Base-by-base conservation (phyloP, 2,113 vertebrate species). In the Ammospiza caudacuta region DNA sequence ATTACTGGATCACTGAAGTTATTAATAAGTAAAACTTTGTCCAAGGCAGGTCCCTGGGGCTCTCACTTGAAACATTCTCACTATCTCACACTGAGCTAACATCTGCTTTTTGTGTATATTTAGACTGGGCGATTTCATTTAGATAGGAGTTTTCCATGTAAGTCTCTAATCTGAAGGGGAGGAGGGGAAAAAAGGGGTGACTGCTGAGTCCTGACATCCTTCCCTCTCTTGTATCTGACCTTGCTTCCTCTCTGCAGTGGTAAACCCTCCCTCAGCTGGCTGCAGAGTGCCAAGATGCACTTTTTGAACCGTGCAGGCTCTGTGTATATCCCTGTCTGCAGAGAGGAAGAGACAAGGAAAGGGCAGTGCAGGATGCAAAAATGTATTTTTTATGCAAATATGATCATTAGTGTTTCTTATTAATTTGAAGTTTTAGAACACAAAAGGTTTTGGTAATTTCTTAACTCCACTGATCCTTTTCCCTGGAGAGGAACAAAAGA, bases 11-110 rank as follows among this genome's bases (percentile, higher is more conserved):
- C 0, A 0, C 31, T 80, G 51, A 86, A 88, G 64, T 92, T 96
- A 88, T 96, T 93, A 93, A 94, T 80, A 88, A 90, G 82, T 83
- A 79, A 83, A 93, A 90, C 21, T 96, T 95, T 74, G 79, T 67
- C 51, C 79, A 66, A 94, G 76, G 58, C 28, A 77, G 64, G 43
- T 86, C 75, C 46, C 67, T 11, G 9, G 6, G 29, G 83, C 31
- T 90, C 39, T 85, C 20, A 5, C 63, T 88, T 80, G 85, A 92
- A 86, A 73, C 21, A 20, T 18, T 88, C 35, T 80, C 59, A 17
- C 63, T 88, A 3, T 80, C 85, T 93, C 21, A 14, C 68, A 46
- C 70, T 58, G 67, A 90, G 77, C 82, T 82, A 74, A 63, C 78
- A 85, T 87, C 74, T 74, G 37, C 67, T 92, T 57, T 17, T 72